Evolutionary conservation across 2,888 invertebrate genomes (phyloP), one percentile per base, ranked within the genome.

Genomic region (Oxyteleia sp.): DNA sequence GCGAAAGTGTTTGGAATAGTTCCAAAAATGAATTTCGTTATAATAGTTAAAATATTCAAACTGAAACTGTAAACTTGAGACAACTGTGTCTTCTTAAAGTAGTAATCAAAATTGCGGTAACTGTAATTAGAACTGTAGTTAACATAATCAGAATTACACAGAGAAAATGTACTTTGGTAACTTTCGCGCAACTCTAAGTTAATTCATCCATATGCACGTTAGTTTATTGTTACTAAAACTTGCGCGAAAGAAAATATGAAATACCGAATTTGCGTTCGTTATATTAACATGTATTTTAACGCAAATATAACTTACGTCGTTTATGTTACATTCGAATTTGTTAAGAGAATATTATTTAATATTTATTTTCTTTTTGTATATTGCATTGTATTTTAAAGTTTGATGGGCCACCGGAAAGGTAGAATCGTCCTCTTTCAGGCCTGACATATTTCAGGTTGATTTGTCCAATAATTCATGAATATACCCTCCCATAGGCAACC

Each of bases 101-200:
- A 69, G 69, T 35, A 32, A 45, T 69, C 45, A 68, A 69, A 55
- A 55, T 35, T 69, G 55, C 45, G 38, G 55, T 45, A 69, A 57
- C 55, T 69, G 55, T 57, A 69, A 69, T 69, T 69, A 57, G 55
- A 57, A 69, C 32, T 32, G 69, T 18, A 69, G 69, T 69, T 69
- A 69, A 57, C 55, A 57, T 69, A 69, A 69, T 69, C 69, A 55
- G 57, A 69, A 69, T 69, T 69, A 69, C 55, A 35, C 45, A 35
- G 53, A 55, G 68, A 68, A 68, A 68, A 68, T 68, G 66, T 43
- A 68, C 66, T 53, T 43, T 15, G 43, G 43, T 15, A 68, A 53
- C 53, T 68, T 68, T 68, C 51, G 66, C 10, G 18, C 43, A 53
- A 53, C 53, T 68, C 66, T 43, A 68, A 68, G 53, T 55, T 68